Base-by-base conservation (phyloP, 2,113 vertebrate species). In the Pseudolaguvia tuberculata region DNA sequence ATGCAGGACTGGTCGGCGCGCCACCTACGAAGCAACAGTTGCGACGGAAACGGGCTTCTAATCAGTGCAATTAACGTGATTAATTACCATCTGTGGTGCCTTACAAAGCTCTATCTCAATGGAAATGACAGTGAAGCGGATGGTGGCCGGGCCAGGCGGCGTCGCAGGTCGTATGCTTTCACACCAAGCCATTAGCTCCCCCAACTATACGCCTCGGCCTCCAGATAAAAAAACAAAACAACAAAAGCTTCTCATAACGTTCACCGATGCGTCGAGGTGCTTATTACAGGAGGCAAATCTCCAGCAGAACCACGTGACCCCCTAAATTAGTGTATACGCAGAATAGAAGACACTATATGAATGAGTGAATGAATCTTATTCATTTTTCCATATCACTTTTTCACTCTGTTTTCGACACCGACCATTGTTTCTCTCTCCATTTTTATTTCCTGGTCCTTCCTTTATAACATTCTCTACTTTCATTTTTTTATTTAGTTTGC, bases 41-140 rank as follows among this genome's bases (percentile, higher is more conserved):
- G 76, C 68, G 31, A 72, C 70, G 47, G 73, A 72, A 67, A 78
- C 71, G 76, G 47, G 76, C 70, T 81, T 75, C 67, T 78, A 78
- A 78, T 78, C 76, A 72, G 68, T 59, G 59, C 59, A 78, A 78
- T 75, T 78, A 81, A 57, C 69, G 63, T 55, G 72, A 81, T 81
- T 81, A 81, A 75, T 81, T 72, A 72, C 72, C 76, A 75, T 81
- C 79, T 78, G 75, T 70, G 73, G 25, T 9, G 31, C 58, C 45
- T 23, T 56, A 59, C 53, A 35, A 47, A 59, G 53, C 20, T 13
- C 51, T 18, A 35, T 68, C 63, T 69, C 74, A 13, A 21, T 72
- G 51, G 52, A 58, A 74, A 77, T 77, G n/a, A 57, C 53, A 45
- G 29, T 14, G 29, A 25, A 51, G 75, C 9, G 5, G 27, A 51